Conservation (phyloP, 2,113 vertebrate species). For the Sinocyclocheilus anophthalmus region DNA sequence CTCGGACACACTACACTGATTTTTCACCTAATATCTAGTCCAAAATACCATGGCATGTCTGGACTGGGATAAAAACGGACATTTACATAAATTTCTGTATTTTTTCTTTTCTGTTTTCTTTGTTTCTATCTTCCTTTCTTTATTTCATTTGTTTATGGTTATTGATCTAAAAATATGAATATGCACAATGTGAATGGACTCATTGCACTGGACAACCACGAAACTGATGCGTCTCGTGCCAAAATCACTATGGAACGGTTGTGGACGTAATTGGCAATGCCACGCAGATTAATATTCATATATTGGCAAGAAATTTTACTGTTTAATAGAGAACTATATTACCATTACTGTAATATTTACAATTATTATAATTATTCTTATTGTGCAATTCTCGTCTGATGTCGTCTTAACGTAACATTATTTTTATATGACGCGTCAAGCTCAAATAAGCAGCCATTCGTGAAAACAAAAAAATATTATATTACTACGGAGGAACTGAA, state of each 20-base stretch:
- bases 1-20: constrained; percentile 33
- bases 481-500: constrained; percentile 69
- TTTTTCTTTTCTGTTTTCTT: constrained; percentile 29
- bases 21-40: constrained; percentile 32
- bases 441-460: constrained; percentile 81
- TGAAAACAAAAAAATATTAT: constrained; percentile 65
- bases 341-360: constrained; percentile 76
- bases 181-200: constrained; percentile 80
- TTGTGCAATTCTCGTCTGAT: constrained; percentile 88
- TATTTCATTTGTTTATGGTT: constrained; percentile 61
- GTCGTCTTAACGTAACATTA: constrained; percentile 97
- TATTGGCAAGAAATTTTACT: constrained; percentile 93
- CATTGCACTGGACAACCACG: constrained; percentile 66
- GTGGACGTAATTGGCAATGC: constrained; percentile 63
- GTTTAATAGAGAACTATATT: constrained; percentile 95
- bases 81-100: constrained; percentile 63
- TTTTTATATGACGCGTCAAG: constrained; percentile 91
- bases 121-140: constrained; percentile 28
- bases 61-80: constrained; percentile 59
- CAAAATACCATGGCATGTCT: constrained; percentile 57
- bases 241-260: constrained; percentile 54
- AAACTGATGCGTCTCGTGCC: constrained; percentile 61
- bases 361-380: constrained; percentile 83
- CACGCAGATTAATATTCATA: constrained; percentile 83
- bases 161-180: constrained; percentile 73